Percentiles rank a stretch among this genome's conserved stretches.
phyloP scores from a whole-genome alignment of 2,797 vertebrate genomes.

The Chelidonichthys spinosus region DNA sequence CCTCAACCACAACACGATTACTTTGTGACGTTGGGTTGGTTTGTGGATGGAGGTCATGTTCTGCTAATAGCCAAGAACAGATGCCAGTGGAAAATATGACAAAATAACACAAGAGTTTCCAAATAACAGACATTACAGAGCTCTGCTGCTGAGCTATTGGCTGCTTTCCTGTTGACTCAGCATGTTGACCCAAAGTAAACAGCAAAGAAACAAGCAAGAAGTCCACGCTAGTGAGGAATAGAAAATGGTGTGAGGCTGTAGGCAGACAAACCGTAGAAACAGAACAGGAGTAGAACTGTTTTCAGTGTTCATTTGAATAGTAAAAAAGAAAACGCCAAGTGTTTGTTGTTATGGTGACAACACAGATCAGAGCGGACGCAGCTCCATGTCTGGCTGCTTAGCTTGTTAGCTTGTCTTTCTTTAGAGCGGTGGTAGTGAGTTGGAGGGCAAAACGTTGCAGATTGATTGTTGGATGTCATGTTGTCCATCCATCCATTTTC shows the following conservation, averaged over 20 bases:
- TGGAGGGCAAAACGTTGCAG: too few species aligned
- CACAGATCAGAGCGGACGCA: too few species aligned
- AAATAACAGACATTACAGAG: slow-evolving; percentile 21
- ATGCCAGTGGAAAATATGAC: slow-evolving; percentile 58
- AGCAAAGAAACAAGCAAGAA: neutral
- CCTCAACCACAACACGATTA: slow-evolving; percentile 51
- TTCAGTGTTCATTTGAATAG: too few species aligned
- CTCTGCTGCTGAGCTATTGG: slow-evolving; percentile 3
- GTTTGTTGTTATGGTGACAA: too few species aligned
- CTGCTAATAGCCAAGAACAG: slow-evolving; percentile 34
- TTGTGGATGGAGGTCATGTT: slow-evolving; percentile 46
- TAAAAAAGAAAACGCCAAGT: too few species aligned
- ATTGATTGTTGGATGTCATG: too few species aligned
- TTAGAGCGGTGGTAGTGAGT: neutral
- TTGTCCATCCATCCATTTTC: too few species aligned
- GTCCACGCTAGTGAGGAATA: neutral
- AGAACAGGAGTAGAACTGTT: too few species aligned
- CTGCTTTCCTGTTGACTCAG: slow-evolving; percentile 16
- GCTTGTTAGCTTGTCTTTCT: too few species aligned
- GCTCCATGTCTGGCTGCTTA: too few species aligned
- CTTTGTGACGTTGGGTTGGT: slow-evolving; percentile 42
- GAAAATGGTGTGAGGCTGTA: neutral
- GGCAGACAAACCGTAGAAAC: too few species aligned
- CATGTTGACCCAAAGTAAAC: neutral
- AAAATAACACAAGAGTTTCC: slow-evolving; percentile 21